Evolutionary conservation across 1,140 invertebrate species (phyloP).

Genomic region (Ostrea denselamellosa): DNA sequence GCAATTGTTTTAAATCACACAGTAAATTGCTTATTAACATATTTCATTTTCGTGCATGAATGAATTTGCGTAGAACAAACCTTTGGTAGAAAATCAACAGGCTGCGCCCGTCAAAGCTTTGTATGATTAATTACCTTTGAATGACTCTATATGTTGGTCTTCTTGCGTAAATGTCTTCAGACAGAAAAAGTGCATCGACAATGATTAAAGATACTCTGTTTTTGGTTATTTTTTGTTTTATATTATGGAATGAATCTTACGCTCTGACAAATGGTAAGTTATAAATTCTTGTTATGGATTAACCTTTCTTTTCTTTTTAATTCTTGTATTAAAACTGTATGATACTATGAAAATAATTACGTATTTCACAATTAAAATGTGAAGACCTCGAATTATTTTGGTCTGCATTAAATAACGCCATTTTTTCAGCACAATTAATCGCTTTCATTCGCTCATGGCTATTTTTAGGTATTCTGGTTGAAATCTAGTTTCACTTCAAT

Average conservation of each 20-base stretch:
- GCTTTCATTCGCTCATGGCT: too few relatives aligned
- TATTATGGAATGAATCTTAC: neutral
- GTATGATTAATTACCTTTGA: constrained; percentile 15
- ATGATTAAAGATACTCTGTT: neutral
- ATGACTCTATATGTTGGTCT: constrained; percentile 19
- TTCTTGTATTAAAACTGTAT: too few relatives aligned
- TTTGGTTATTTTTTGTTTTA: neutral
- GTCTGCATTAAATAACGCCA: too few relatives aligned
- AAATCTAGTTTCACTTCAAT: too few relatives aligned
- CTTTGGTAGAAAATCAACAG: constrained; percentile 8
- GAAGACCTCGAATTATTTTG: too few relatives aligned
- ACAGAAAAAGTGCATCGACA: constrained; percentile 16
- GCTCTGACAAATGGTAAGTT: neutral
- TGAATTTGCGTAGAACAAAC: constrained; percentile 30
- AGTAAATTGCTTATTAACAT: constrained; percentile 18
- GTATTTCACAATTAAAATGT: too few relatives aligned
- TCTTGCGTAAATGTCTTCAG: constrained; percentile 22
- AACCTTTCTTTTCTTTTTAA: neutral
- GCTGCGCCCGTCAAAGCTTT: constrained; percentile 22
- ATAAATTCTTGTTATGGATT: neutral
- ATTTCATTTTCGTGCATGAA: constrained; percentile 4
- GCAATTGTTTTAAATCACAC: neutral
- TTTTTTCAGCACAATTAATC: too few relatives aligned
- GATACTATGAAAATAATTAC: too few relatives aligned
- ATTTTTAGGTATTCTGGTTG: too few relatives aligned